phyloP scores from a whole-genome alignment of 92 coral and sea anemone species.

The Zoanthus sociatus region DNA sequence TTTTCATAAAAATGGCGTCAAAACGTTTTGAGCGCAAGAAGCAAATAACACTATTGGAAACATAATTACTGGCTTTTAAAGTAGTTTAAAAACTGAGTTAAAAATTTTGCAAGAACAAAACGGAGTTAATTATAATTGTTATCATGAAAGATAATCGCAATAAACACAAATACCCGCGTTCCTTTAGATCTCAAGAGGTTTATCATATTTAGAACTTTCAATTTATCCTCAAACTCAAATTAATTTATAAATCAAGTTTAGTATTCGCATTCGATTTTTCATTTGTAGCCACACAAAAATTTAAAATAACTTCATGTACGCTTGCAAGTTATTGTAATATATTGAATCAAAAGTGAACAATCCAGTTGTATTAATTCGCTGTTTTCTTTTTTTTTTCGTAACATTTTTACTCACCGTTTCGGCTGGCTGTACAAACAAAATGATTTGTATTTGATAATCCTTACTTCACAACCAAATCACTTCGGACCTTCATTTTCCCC shows the following conservation, averaged over 20 bases:
- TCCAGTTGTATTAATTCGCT: background rate
- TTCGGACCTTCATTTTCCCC: constrained; percentile 62
- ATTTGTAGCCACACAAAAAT: background rate
- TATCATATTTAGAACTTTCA: background rate
- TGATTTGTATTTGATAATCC: background rate
- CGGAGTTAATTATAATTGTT: background rate
- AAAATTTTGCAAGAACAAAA: background rate
- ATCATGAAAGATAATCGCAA: background rate
- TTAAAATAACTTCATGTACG: background rate
- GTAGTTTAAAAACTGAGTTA: background rate
- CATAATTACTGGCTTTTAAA: background rate
- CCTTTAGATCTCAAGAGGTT: background rate
- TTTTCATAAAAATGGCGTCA: background rate
- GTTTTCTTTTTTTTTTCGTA: background rate
- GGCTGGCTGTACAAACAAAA: constrained; percentile 33
- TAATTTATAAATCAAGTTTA: background rate
- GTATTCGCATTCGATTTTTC: background rate
- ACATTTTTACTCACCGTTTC: constrained; percentile 46
- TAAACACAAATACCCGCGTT: constrained; percentile 6
- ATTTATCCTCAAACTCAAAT: background rate
- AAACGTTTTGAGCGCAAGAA: background rate
- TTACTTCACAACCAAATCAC: constrained; percentile 51
- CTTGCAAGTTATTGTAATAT: constrained; percentile 4
- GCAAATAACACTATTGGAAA: background rate
- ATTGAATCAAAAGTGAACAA: constrained; percentile 21